phyloP scores from a whole-genome alignment of 1,140 invertebrate genomes.

The Luehdorfia chinensis region DNA sequence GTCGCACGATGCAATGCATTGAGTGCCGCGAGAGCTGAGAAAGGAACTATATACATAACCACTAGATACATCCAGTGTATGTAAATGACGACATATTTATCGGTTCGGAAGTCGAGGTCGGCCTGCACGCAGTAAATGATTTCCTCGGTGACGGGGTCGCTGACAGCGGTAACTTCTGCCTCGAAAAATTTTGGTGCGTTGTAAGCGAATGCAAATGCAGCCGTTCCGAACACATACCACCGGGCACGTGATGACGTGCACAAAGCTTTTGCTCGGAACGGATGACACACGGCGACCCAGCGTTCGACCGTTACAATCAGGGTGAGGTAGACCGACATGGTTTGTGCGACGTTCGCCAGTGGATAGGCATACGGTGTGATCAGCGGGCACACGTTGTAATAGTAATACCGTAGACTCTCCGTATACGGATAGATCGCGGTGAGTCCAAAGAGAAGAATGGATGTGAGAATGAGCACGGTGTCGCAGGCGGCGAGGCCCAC shows the following conservation, averaged over 20 bases:
- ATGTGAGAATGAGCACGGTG: conserved; percentile 90
- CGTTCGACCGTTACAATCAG: conserved; percentile 96
- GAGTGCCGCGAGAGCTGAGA: conserved; percentile 88
- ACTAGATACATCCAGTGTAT: conserved; percentile 95
- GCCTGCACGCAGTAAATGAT: conserved; percentile 85
- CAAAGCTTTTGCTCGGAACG: conserved; percentile 89
- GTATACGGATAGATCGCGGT: conserved; percentile 90
- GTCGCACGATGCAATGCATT: conserved; percentile 93
- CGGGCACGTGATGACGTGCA: conserved; percentile 94
- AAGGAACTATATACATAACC: conserved; percentile 94
- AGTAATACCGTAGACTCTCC: conserved; percentile 85
- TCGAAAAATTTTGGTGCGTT: conserved; percentile 91
- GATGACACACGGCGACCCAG: conserved; percentile 97
- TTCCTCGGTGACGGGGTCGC: conserved; percentile 51
- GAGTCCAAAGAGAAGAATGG: conserved; percentile 92
- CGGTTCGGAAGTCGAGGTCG: conserved; percentile 81
- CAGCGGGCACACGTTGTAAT: conserved; percentile 87
- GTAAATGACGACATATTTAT: conserved; percentile 91
- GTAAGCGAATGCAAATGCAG: conserved; percentile 89
- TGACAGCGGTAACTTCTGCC: conserved; percentile 52
- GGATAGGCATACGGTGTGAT: conserved; percentile 92
- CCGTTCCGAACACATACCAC: conserved; percentile 90
- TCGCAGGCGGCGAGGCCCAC: conserved; percentile 95
- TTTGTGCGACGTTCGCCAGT: conserved; percentile 91
- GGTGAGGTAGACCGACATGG: conserved; percentile 96